Base-by-base conservation (phyloP, 2,888 invertebrate genomes). In the Tineola bisselliella region DNA sequence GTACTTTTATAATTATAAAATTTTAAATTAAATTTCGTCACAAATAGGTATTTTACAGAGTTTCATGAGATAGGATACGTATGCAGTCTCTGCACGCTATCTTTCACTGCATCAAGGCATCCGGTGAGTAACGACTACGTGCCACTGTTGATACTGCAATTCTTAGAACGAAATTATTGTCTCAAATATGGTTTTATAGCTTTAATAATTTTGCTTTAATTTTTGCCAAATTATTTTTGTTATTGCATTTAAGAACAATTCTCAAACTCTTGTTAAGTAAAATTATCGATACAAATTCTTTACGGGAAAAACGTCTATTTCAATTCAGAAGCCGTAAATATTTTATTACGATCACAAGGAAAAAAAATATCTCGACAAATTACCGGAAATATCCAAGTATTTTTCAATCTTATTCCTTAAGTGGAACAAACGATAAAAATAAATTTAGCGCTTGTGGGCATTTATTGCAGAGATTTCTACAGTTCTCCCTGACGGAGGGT, bases 391-490 rank as follows among this genome's bases (percentile, higher is more conserved):
- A 82, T 83, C 75, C 75, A 76, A 77, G 74, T 75, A 78, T 77
- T 84, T 84, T 83, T 81, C 84, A 84, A 82, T 84, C 83, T 79
- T 79, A 82, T 84, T 81, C 76, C 81, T 83, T 84, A 83, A 86
- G 86, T 87, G 84, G 79, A 78, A 77, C 75, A 75, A 77, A 79
- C 84, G 75, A 87, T 87, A 84, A 86, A 84, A 81, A 79, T 81
- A 81, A 82, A 84, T 84, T 82, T 76, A 76, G 78, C 78, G 72
- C 76, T 81, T 81, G 79, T 75, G 83, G 77, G 78, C 75, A 81
- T 83, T 84, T 86, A 84, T 82, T 74, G 76, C 82, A 73, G 79
- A 83, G 84, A 86, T 83, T 84, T 81, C 77, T 79, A 76, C 75
- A 76, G 78, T 74, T 76, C 71, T 75, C 67, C 65, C 68, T 63